Base-by-base conservation (phyloP, 2,113 vertebrate species). In the Argyrosomus japonicus region DNA sequence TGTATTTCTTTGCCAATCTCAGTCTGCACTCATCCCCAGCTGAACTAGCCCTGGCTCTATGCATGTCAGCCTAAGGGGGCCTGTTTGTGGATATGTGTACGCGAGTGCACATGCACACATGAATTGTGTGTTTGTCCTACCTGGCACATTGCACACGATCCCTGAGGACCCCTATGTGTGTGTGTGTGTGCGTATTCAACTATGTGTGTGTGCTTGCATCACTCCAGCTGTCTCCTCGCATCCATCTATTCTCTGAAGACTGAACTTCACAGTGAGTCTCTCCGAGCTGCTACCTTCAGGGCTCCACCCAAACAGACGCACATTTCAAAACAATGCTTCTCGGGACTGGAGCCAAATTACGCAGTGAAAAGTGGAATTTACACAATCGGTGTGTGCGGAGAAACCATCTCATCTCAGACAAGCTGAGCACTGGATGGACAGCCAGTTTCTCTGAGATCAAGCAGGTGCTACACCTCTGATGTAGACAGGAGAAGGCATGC, bases 181-280 rank as follows among this genome's bases (percentile, higher is more conserved):
- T 60, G n/a, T 74, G 27, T 43, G 25, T 53, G 47, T 61, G 47
- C 51, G 23, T 53, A 56, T 48, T 64, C 58, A 11, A 19, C 47
- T 53, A 0, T 4, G 70, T 68, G 65, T 61, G 70, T 21, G 69
- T 25, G 64, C 54, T 81, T 60, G 74, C 69, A 58, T 86, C 77
- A 78, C 63, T 90, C 83, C 87, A 89, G 87, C 87, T 88, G 90
- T 92, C 90, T 92, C 82, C 83, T 89, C 88, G 68, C 56, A 90
- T 92, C 83, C 40, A 79, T 84, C 85, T 23, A 9, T 70, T 63
- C 68, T 81, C 76, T 77, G 81, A 83, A 74, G 85, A 91, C 75
- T 81, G 76, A 91, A 87, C 83, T 79, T 90, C 81, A 79, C 47
- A 81, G 86, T 11, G 36, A 72, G 71, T 79, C 64, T 74, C 60